Percentiles rank a stretch among this genome's conserved stretches.
These are phyloP conservation scores for Enteromius afrohamiltoni DNA, from an alignment of 2,797 vertebrate species.

Conservation along the genomic window DNA sequence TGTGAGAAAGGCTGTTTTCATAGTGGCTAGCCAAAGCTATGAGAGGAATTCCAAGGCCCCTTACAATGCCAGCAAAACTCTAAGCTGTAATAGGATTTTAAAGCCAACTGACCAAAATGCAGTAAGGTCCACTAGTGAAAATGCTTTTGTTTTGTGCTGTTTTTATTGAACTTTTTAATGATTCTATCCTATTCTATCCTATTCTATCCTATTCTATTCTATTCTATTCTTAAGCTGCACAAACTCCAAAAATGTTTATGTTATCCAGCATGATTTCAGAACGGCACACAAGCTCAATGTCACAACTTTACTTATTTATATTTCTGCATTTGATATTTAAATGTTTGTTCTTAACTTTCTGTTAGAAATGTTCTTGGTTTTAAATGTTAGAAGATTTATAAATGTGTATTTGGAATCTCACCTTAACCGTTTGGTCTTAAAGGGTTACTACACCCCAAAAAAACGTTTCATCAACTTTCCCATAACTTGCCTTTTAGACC, in stretches of 20 bases:
- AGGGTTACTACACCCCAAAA: too few species aligned
- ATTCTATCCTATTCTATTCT: too few species aligned
- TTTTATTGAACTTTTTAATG: not conserved
- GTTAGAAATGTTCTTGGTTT: not conserved
- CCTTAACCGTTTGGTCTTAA: not conserved
- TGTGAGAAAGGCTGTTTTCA: constrained; percentile 58
- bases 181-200: too few species aligned
- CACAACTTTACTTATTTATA: not conserved
- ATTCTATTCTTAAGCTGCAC: not conserved
- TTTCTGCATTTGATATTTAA: not conserved
- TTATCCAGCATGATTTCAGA: not conserved
- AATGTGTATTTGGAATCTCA: not conserved
- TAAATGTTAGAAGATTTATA: not conserved
- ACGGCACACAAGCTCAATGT: not conserved
- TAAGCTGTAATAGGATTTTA: constrained; percentile 30
- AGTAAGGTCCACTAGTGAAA: not conserved
- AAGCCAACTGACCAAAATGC: not conserved
- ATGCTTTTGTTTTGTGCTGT: not conserved
- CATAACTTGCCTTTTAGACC: not conserved
- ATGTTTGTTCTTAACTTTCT: not conserved
- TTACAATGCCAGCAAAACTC: not conserved
- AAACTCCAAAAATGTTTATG: not conserved
- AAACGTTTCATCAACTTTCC: not conserved
- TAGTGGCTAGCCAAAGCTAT: constrained; percentile 56
- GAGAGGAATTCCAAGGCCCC: constrained; percentile 55